Conservation (phyloP, 2,888 invertebrate genomes). For the Caenorhabditis doughertyi region DNA sequence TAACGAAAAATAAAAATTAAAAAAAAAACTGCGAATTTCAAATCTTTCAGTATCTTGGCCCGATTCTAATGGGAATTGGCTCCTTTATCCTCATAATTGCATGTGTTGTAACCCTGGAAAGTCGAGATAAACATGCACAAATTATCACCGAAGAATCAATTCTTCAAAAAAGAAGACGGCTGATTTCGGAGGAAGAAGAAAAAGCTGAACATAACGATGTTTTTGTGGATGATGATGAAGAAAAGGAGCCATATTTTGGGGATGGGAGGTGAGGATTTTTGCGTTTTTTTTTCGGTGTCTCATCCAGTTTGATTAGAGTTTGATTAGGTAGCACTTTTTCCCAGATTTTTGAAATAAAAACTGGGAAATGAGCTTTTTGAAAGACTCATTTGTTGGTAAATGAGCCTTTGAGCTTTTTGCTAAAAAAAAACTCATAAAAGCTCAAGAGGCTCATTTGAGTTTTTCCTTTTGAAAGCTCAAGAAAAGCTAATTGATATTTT, state of each 20-base stretch:
- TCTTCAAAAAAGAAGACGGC: conserved; percentile 44
- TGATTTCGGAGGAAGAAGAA: conserved; percentile 48
- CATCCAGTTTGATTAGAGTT: too few species aligned
- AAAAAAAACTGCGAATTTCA: too few species aligned
- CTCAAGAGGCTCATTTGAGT: too few species aligned
- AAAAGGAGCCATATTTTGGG: conserved; percentile 44
- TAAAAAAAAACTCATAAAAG: too few species aligned
- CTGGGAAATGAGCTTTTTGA: too few species aligned
- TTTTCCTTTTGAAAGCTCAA: too few species aligned
- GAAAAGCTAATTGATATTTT: too few species aligned
- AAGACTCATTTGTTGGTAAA: too few species aligned
- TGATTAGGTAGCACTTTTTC: too few species aligned
- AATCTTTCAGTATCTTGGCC: conserved; percentile 89
- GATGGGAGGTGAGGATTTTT: conserved; percentile 28
- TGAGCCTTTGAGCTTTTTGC: too few species aligned
- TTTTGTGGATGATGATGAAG: conserved; percentile 57
- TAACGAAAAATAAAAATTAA: neutral
- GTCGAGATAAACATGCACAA: conserved; percentile 91
- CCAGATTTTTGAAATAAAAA: too few species aligned
- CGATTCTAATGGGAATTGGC: conserved; percentile 97
- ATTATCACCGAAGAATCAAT: conserved; percentile 65
- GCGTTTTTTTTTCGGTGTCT: neutral
- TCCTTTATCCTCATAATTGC: conserved; percentile 97
- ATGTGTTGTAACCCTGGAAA: conserved; percentile 98
- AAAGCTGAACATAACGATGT: conserved; percentile 58